phyloP scores from a whole-genome alignment of 2,797 vertebrate genomes.

The Schizopygopsis malacanthus region DNA sequence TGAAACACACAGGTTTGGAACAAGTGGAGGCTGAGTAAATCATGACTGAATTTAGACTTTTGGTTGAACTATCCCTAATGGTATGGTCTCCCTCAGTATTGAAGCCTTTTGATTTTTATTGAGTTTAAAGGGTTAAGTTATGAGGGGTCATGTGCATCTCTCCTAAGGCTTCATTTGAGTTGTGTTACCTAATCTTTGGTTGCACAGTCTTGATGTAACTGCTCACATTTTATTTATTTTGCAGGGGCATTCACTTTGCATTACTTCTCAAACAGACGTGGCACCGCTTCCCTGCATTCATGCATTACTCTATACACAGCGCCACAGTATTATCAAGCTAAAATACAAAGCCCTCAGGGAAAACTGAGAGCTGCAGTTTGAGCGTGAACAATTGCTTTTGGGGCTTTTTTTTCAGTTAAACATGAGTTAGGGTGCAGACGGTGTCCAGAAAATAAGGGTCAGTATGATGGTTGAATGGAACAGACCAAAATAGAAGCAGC shows the following conservation, averaged over 20 bases:
- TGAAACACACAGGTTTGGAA: background rate
- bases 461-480: background rate
- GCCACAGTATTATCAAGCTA: slow-evolving; percentile 39
- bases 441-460: slow-evolving; percentile 11
- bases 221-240: slow-evolving; percentile 46
- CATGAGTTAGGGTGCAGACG: background rate
- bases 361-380: slow-evolving; percentile 21
- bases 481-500: background rate
- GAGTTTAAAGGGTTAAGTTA: slow-evolving; percentile 4
- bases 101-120: background rate
- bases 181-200: slow-evolving; percentile 10
- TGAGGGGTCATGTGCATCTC: background rate
- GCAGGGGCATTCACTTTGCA: slow-evolving; percentile 47
- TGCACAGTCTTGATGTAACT: slow-evolving; percentile 27
- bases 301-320: slow-evolving; percentile 49
- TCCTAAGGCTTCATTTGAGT: slow-evolving; percentile 6
- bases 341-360: slow-evolving; percentile 49
- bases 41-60: background rate
- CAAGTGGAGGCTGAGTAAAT: background rate
- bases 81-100: background rate
- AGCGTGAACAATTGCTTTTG: slow-evolving; percentile 34
- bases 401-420: background rate
- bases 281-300: slow-evolving; percentile 40
- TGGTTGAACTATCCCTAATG: background rate
- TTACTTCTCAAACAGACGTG: slow-evolving; percentile 54